Percentiles rank a stretch among this genome's conserved stretches.
These are phyloP conservation scores for Norana najaformis DNA, from an alignment of 2,888 invertebrate genomes.

Conservation along the genomic window DNA sequence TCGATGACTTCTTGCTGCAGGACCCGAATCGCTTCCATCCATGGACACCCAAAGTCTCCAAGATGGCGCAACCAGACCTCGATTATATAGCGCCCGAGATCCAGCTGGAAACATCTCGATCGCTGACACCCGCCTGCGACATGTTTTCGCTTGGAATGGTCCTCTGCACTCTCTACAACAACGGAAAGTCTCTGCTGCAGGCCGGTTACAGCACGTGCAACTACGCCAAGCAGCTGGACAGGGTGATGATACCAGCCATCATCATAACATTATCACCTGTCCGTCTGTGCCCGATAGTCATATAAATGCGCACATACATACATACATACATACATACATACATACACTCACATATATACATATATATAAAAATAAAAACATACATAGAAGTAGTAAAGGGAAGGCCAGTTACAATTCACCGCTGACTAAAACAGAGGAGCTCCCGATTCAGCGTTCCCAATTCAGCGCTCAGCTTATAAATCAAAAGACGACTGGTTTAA, in stretches of 20 bases:
- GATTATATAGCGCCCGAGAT: slow-evolving; percentile 94
- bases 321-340: neutral
- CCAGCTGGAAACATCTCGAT: slow-evolving; percentile 69
- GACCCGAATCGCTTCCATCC: slow-evolving; percentile 78
- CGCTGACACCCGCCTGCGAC: slow-evolving; percentile 79
- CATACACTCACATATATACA: neutral
- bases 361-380: neutral
- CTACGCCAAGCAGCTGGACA: slow-evolving; percentile 86
- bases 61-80: slow-evolving; percentile 90
- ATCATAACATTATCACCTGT: neutral
- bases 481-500: too few species aligned
- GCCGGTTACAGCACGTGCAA: slow-evolving; percentile 86
- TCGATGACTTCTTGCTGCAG: neutral
- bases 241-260: slow-evolving; percentile 67
- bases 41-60: slow-evolving; percentile 88
- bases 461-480: too few species aligned
- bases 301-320: neutral
- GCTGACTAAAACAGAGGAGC: too few species aligned
- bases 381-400: too few species aligned
- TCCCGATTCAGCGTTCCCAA: too few species aligned
- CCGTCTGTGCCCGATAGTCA: too few species aligned
- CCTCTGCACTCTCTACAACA: slow-evolving; percentile 88
- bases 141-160: slow-evolving; percentile 95
- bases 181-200: slow-evolving; percentile 84
- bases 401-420: too few species aligned